Evolutionary conservation across 2,113 vertebrate genomes (phyloP).

Genomic region (Urocynchramus pylzowi): DNA sequence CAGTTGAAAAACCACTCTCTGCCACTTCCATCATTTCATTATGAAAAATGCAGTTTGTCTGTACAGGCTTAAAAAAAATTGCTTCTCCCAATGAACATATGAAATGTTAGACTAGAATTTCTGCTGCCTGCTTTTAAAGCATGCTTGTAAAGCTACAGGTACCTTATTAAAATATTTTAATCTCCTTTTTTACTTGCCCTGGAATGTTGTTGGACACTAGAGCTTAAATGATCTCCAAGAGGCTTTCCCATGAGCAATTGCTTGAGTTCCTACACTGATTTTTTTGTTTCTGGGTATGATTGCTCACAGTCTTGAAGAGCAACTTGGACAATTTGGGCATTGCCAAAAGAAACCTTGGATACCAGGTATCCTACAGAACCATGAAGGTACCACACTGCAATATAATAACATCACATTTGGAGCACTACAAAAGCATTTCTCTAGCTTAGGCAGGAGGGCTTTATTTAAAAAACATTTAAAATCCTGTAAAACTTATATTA

Average conservation of each 20-base stretch:
- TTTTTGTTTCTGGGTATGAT: neutral
- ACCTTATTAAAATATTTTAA: neutral
- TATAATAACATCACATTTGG: neutral
- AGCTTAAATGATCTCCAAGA: neutral
- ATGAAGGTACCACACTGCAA: neutral
- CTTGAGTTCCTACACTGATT: neutral
- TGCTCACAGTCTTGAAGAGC: neutral
- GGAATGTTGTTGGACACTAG: neutral
- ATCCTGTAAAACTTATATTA: neutral
- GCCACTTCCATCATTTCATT: neutral
- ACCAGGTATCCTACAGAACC: accelerated
- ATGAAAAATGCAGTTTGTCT: neutral
- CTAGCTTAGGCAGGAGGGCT: neutral
- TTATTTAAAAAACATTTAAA: neutral
- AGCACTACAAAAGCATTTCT: neutral
- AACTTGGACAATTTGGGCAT: neutral
- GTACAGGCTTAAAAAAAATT: neutral
- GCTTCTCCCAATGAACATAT: neutral
- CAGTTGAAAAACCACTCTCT: neutral
- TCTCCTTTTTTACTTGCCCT: neutral
- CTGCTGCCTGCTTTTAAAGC: neutral
- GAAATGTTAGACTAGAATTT: neutral
- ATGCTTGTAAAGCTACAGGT: neutral
- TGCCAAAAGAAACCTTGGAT: neutral
- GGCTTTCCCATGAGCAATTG: neutral